Base-by-base conservation (phyloP, 2,797 vertebrate species). In the Peromyscus attwateri region DNA sequence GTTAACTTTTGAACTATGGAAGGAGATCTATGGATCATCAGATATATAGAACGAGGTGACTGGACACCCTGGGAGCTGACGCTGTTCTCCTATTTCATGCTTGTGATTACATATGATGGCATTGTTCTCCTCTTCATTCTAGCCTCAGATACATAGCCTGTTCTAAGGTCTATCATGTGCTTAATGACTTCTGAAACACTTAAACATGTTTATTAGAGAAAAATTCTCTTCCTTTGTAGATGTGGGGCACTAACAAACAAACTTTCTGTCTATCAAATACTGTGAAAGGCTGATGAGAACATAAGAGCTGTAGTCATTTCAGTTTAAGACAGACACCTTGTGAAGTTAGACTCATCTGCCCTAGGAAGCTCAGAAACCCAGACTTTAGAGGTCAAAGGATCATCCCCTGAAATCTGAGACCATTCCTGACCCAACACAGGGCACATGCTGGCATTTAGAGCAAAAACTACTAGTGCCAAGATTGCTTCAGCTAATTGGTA, bases 361-460 rank as follows among this genome's bases (percentile, higher is more conserved):
- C 17, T 25, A 55, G n/a, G 8, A 43, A 52, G 71, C 29, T 37
- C 25, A 46, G 70, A 79, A 91, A 43, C 29, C 2, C 29, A 84
- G 29, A 52, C 12, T 79, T 37, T 25, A 82, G 43, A 34, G 55
- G 14, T 19, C 2, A 16, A 29, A 37, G 13, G 57, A 27, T 10
- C 17, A 57, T 34, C 4, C 10, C 77, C 21, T 76, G 43, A 66
- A 62, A 37, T 6, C 3, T 31, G 37, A 79, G 64, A 34, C 3
- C 2, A 12, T 13, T 10, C 14, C 0, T 16, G 29, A 11, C 8
- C 12, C 0, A 10, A 14, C 14, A 2, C 1, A 37, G 34, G 25
- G n/a, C 6, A 73, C 7, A 25, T 31, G 66, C 29, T 21, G 3
- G 21, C 16, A 64, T 12, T n/a, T 21, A 1, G 29, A 25, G 1